A percentile compares a stretch with the other conserved stretches of the same genome.
Evolutionary conservation across 1,140 invertebrate genomes (phyloP).

Genomic region (Solen grandis): DNA sequence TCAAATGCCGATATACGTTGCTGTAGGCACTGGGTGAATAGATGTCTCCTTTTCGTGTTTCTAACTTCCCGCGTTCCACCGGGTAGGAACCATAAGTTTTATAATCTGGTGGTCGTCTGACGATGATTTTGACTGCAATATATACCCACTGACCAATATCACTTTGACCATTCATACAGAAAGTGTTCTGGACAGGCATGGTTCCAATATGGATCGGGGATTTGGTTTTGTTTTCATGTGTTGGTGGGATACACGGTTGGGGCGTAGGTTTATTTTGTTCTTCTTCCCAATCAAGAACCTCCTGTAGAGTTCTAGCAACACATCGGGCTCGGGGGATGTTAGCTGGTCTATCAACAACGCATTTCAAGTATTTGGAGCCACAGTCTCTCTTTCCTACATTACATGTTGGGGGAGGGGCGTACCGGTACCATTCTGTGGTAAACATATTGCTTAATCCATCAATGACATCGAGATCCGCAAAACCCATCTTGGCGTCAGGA

Average conservation of each 20-base stretch:
- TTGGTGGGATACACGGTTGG: constrained; percentile 27
- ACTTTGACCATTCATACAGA: constrained; percentile 71
- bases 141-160: constrained; percentile 72
- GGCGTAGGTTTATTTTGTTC: constrained; percentile 4
- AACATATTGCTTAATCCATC: constrained; percentile 67
- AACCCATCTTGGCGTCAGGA: constrained; percentile 51
- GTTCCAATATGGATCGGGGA: constrained; percentile 19
- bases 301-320: constrained; percentile 29
- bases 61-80: constrained; percentile 61
- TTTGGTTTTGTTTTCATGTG: neutral
- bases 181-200: constrained; percentile 67
- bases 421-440: constrained; percentile 64
- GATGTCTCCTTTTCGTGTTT: constrained; percentile 60
- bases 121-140: constrained; percentile 71
- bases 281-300: constrained; percentile 43
- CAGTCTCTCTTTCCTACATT: constrained; percentile 58
- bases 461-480: constrained; percentile 59
- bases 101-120: constrained; percentile 68
- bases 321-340: neutral
- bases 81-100: constrained; percentile 66
- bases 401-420: constrained; percentile 66
- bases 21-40: constrained; percentile 63
- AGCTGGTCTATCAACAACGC: constrained; percentile 7
- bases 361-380: constrained; percentile 66
- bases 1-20: constrained; percentile 44